Evolutionary conservation across 2,113 vertebrate species (phyloP).

Genomic region (Onychorhynchus coronatus): DNA sequence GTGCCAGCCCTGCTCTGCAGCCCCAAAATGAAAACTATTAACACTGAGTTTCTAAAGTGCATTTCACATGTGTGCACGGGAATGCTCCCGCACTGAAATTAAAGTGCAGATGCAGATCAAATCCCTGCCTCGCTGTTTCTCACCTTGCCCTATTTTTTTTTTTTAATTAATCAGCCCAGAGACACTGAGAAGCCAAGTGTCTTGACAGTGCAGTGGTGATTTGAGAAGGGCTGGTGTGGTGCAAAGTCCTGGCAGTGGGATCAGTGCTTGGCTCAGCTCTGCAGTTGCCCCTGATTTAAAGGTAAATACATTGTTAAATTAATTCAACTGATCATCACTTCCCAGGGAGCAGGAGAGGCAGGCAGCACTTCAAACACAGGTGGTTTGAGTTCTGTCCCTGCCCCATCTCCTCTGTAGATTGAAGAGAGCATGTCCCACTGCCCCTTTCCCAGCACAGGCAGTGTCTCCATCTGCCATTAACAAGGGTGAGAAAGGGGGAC

Average conservation of each 20-base stretch:
- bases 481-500: neutral
- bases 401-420: neutral
- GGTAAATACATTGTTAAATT: neutral
- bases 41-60: neutral
- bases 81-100: neutral
- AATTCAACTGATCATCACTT: neutral
- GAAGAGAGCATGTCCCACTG: fast-evolving
- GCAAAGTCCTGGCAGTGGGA: neutral
- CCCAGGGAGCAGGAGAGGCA: neutral
- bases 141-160: neutral
- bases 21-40: fast-evolving
- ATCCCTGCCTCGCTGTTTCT: fast-evolving
- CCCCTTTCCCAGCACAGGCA: neutral
- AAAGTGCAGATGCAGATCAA: fast-evolving
- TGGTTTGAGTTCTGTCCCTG: neutral
- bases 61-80: neutral
- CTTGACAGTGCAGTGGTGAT: neutral
- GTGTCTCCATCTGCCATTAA: neutral
- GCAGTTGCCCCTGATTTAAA: neutral
- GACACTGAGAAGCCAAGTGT: neutral
- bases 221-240: neutral
- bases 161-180: neutral
- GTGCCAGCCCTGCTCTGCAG: neutral
- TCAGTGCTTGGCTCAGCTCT: neutral
- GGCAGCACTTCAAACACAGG: neutral